Base-by-base conservation (phyloP, 2,113 vertebrate genomes). In the Syngnathus floridae region DNA sequence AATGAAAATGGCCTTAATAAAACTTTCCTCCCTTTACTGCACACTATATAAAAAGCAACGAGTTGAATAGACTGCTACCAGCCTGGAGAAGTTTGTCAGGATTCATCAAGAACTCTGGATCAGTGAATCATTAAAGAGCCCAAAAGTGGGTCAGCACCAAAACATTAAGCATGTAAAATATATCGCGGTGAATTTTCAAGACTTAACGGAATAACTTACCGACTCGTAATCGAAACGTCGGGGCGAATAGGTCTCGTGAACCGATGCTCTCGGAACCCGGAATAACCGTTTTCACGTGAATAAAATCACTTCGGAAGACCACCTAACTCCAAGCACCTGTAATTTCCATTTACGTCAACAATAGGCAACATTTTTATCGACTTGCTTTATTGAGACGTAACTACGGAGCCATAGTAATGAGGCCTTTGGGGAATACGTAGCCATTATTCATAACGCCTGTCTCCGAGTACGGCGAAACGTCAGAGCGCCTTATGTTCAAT, bases 361-460 rank as follows among this genome's bases (percentile, higher is more conserved):
- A 43, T 26, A 59, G n/a, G 19, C 58, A n/a, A 3, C 19, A 4
- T 37, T 60, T 13, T 5, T 11, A 61, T 22, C 8, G n/a, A 4
- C 10, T 61, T 22, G 37, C 58, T 58, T 64, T 54, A 60, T 56
- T 37, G 67, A 49, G 22, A 72, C 67, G 59, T 48, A 74, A 63
- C 26, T 36, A 67, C 59, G 26, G 49, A 37, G 8, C 2, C 9
- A 0, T 26, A 9, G 40, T 77, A 68, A 73, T 69, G 22, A 73
- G 55, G 70, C 62, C 55, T 68, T 57, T 3, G 12, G 43, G 49
- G 38, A 57, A 66, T 35, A 14, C 7, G 49, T 49, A 45, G 12
- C 37, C 49, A 66, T 66, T 48, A 64, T 58, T 72, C 57, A 76
- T 22, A 14, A 58, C 4, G 35, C 17, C 36, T 41, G 31, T 63